These are phyloP conservation scores for Caenorhabditis drosophilae DNA, from an alignment of 2,888 invertebrate species.

Conservation along the genomic window DNA sequence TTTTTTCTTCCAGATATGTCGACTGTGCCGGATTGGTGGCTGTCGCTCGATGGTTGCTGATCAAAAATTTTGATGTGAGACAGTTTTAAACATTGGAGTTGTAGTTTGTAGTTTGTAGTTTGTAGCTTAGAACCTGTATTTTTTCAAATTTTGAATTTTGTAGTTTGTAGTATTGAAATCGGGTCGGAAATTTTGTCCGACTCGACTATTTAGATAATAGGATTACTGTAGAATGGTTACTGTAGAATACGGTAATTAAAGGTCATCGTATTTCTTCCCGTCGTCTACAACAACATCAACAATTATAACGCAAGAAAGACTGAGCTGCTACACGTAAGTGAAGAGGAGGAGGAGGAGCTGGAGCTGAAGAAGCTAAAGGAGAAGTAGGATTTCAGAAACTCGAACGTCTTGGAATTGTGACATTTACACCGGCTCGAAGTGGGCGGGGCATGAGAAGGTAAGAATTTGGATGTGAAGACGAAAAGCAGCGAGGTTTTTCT, in stretches of 20 bases:
- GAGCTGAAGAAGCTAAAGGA: background rate
- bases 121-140: background rate
- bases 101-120: too few species aligned
- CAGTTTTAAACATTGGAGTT: background rate
- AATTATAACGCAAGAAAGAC: conserved; percentile 50
- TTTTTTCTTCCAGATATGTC: conserved; percentile 42
- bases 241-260: too few species aligned
- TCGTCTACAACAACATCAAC: conserved; percentile 57
- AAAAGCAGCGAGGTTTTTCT: background rate
- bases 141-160: background rate
- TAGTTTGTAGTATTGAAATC: background rate
- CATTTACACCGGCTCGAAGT: conserved; percentile 58
- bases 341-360: too few species aligned
- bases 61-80: conserved; percentile 50
- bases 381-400: conserved; percentile 37
- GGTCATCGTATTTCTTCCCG: conserved; percentile 53
- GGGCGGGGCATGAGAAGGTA: conserved; percentile 47
- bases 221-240: too few species aligned
- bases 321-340: conserved; percentile 43
- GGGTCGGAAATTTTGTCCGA: too few species aligned
- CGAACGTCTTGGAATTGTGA: conserved; percentile 51
- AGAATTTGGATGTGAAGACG: background rate
- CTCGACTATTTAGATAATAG: too few species aligned
- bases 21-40: conserved; percentile 56
- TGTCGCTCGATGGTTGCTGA: conserved; percentile 52